Conservation (phyloP, 1,140 invertebrate species). For the Lepidurus couesii region DNA sequence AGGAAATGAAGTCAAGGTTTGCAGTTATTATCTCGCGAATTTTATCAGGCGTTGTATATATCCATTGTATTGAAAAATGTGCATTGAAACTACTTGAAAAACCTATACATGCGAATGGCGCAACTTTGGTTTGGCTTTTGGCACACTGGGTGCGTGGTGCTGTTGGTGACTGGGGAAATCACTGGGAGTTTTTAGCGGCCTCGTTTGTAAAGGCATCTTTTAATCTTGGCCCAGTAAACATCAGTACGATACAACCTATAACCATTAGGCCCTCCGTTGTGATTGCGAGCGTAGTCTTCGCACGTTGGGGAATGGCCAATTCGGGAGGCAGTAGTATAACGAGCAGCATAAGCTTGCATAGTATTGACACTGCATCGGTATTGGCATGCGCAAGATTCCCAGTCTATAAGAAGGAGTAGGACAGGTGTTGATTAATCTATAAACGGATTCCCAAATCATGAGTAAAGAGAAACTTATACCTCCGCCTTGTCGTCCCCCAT, state of each 20-base stretch:
- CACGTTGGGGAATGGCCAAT: slow-evolving; percentile 10
- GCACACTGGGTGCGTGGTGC: not conserved
- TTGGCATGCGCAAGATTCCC: not conserved
- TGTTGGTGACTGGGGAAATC: not conserved
- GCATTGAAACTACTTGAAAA: not conserved
- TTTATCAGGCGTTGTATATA: not conserved
- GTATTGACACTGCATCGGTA: not conserved
- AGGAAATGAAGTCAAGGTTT: not conserved
- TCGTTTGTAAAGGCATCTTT: not conserved
- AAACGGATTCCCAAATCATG: not conserved
- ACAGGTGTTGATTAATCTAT: not conserved
- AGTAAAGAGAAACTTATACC: not conserved
- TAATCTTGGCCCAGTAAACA: slow-evolving; percentile 15
- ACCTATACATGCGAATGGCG: not conserved
- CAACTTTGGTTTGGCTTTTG: not conserved
- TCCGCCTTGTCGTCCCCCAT: not conserved
- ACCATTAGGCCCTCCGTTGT: slow-evolving; percentile 13
- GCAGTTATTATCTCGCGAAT: not conserved
- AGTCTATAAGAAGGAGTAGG: not conserved
- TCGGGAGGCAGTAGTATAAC: not conserved
- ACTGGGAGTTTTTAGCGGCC: not conserved
- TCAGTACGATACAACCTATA: not conserved
- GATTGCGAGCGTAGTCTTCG: slow-evolving; percentile 25
- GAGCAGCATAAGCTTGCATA: slow-evolving; percentile 10
- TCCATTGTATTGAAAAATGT: not conserved